Evolutionary conservation across 2,888 invertebrate species (phyloP).

Genomic region (Ligdia adustata): DNA sequence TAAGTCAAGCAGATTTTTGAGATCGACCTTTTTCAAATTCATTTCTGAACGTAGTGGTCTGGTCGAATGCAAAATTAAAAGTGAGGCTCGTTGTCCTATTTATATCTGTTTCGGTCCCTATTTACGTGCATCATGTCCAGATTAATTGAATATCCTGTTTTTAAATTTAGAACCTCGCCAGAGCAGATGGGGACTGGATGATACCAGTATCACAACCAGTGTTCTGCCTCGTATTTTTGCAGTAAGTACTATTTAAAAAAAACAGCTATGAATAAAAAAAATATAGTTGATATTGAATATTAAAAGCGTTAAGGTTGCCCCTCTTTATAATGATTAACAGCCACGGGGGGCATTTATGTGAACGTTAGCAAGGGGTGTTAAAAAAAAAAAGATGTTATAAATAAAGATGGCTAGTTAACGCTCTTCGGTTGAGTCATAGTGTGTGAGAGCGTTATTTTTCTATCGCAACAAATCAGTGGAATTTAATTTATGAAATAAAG

Average conservation of each 20-base stretch:
- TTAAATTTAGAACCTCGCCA: constrained; percentile 65
- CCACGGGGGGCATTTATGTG: no score
- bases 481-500: background rate
- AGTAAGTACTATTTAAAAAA: no score
- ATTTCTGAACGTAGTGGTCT: constrained; percentile 40
- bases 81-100: constrained; percentile 71
- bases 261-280: no score
- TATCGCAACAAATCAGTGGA: background rate
- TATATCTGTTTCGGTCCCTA: constrained; percentile 58
- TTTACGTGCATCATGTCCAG: constrained; percentile 73
- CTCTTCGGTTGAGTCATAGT: no score
- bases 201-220: constrained; percentile 20
- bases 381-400: no score
- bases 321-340: no score
- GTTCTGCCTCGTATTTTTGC: no score
- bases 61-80: constrained; percentile 66
- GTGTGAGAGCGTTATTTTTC: no score
- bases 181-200: constrained; percentile 38
- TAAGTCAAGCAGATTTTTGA: constrained; percentile 55
- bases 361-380: no score
- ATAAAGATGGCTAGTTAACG: no score
- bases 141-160: constrained; percentile 81
- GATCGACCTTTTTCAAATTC: constrained; percentile 62
- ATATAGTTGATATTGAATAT: no score
- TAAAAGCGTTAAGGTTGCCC: no score